Percentiles rank a stretch among this genome's conserved stretches.
Conservation (phyloP, 2,113 vertebrate genomes). For the Ellobius talpinus region DNA sequence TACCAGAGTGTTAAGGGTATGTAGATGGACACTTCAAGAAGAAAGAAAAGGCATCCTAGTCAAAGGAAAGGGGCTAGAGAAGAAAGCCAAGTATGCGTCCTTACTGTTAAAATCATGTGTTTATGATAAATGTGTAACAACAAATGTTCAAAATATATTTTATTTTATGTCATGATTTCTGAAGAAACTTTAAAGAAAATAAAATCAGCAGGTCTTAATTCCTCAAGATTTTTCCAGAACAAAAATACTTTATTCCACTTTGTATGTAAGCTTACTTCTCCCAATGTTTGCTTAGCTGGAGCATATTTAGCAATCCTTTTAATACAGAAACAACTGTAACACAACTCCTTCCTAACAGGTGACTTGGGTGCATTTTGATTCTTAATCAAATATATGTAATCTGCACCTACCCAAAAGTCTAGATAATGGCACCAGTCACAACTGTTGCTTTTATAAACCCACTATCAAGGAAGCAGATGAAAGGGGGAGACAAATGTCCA, state of each 20-base stretch:
- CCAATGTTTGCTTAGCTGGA: constrained; percentile 15
- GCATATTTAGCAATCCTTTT: constrained; percentile 63
- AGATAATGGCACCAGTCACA: constrained; percentile 39
- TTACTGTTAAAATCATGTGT: neutral
- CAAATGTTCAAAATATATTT: neutral
- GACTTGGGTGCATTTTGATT: neutral
- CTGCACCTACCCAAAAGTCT: constrained; percentile 42
- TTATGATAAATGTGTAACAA: neutral
- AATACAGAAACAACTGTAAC: constrained; percentile 44
- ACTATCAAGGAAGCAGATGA: constrained; percentile 70
- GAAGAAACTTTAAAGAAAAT: constrained; percentile 46
- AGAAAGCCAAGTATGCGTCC: neutral
- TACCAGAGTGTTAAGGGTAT: neutral
- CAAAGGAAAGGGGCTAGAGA: neutral
- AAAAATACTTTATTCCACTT: constrained; percentile 35
- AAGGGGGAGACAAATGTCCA: constrained; percentile 47
- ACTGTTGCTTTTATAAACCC: constrained; percentile 67
- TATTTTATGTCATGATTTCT: constrained; percentile 20
- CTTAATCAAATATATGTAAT: constrained; percentile 54
- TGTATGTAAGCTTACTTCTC: constrained; percentile 6
- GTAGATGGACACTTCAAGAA: neutral
- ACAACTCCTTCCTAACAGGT: neutral
- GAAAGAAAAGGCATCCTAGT: neutral
- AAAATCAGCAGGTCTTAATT: neutral
- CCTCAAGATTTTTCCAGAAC: constrained; percentile 16